Evolutionary conservation across 2,797 vertebrate genomes (phyloP).

Genomic region (Pitangus sulphuratus): DNA sequence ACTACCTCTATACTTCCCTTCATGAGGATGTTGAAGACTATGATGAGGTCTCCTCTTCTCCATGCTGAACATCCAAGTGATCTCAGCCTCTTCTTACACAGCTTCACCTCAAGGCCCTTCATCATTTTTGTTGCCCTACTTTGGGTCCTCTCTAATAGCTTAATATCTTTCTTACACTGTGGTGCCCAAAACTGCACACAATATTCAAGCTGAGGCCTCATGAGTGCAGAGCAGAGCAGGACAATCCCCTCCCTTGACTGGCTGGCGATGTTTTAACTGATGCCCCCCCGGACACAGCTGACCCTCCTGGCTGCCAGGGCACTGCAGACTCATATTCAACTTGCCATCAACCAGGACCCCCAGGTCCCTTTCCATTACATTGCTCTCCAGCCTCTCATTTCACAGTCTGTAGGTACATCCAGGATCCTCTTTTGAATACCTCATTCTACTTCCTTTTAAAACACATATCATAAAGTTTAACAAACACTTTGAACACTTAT

Average conservation of each 20-base stretch:
- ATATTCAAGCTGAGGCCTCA: rapidly evolving
- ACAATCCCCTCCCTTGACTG: rapidly evolving
- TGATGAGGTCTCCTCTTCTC: neutral
- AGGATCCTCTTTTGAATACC: neutral
- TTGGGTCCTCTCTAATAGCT: neutral
- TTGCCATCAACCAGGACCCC: rapidly evolving
- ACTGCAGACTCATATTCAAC: rapidly evolving
- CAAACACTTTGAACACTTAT: neutral
- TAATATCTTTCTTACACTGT: rapidly evolving
- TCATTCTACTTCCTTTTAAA: neutral
- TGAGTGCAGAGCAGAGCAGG: rapidly evolving
- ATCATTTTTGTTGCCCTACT: neutral
- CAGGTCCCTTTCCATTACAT: neutral
- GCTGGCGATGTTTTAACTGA: neutral
- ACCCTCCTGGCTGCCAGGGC: neutral
- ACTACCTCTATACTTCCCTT: neutral
- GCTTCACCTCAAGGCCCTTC: neutral
- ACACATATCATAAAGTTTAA: neutral
- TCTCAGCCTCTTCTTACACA: rapidly evolving
- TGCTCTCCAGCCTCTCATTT: neutral
- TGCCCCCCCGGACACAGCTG: rapidly evolving
- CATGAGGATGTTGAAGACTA: neutral
- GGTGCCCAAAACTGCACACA: rapidly evolving
- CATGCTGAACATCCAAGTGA: neutral
- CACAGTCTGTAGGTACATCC: rapidly evolving